These are phyloP conservation scores for Wiebesia pumilae DNA, from an alignment of 1,140 invertebrate species.

Conservation along the genomic window DNA sequence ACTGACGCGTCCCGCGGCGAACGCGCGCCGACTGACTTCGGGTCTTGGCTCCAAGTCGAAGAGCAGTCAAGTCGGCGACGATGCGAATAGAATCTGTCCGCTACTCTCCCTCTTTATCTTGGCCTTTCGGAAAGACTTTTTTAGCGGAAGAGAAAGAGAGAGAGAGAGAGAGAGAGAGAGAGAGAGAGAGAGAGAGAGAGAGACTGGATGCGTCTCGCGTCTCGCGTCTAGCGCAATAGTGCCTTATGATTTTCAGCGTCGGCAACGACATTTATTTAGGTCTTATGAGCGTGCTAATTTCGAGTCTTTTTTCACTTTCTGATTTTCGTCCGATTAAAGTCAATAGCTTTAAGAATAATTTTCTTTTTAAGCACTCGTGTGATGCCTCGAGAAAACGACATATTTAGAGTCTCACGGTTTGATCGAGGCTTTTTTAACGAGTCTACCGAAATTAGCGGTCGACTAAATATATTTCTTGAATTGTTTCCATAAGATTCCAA, in stretches of 20 bases:
- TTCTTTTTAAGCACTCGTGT: too few species aligned
- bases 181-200: neutral
- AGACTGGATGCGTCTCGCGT: too few species aligned
- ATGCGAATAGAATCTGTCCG: neutral
- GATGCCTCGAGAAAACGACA: too few species aligned
- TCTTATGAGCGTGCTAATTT: neutral
- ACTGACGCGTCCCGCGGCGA: neutral
- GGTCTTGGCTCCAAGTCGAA: neutral
- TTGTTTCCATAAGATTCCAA: neutral
- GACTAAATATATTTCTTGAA: neutral
- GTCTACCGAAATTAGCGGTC: too few species aligned
- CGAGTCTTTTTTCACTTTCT: too few species aligned
- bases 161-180: neutral
- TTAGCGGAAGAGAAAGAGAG: neutral
- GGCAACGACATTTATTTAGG: neutral
- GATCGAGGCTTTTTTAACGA: too few species aligned
- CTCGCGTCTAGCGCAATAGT: neutral
- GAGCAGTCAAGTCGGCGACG: neutral
- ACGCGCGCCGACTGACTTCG: neutral
- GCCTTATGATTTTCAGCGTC: neutral
- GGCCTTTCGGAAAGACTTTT: neutral
- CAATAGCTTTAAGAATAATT: too few species aligned
- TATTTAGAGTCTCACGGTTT: too few species aligned
- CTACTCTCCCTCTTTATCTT: neutral
- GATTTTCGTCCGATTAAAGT: too few species aligned